Evolutionary conservation across 2,113 vertebrate genomes (phyloP).

Genomic region (Ceuthmochares aereus): DNA sequence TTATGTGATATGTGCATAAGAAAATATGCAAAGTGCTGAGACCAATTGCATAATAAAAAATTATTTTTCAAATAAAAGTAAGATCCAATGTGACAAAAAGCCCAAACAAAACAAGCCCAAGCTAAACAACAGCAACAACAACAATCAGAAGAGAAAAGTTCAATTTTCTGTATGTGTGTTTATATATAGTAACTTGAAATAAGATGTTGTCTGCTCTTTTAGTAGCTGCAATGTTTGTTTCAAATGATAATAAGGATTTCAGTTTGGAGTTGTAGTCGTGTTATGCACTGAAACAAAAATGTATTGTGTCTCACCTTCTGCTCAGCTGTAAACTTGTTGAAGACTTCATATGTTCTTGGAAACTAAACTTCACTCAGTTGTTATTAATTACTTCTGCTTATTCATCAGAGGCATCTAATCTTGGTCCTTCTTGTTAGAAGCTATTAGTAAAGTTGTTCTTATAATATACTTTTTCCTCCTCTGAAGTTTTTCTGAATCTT

Average conservation of each 20-base stretch:
- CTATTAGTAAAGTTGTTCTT: conserved; percentile 32
- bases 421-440: conserved; percentile 27
- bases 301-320: background rate
- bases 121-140: background rate
- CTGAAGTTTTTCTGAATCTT: conserved; percentile 39
- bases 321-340: background rate
- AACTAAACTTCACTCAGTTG: conserved; percentile 2
- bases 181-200: background rate
- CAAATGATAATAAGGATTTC: background rate
- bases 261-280: background rate
- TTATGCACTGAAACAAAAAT: background rate
- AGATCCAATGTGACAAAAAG: background rate
- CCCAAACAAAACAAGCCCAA: background rate
- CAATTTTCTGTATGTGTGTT: background rate
- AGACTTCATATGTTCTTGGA: background rate
- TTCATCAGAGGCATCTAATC: background rate
- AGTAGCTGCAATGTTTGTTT: background rate
- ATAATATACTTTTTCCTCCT: background rate
- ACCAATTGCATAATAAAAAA: background rate
- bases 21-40: background rate
- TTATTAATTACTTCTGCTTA: conserved; percentile 50
- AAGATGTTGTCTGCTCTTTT: background rate
- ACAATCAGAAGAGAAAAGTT: background rate
- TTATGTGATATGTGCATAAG: background rate
- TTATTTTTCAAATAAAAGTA: background rate